Evolutionary conservation across 2,113 vertebrate genomes (phyloP), one percentile per base, ranked within the genome.

Genomic region (Collichthys lucidus): DNA sequence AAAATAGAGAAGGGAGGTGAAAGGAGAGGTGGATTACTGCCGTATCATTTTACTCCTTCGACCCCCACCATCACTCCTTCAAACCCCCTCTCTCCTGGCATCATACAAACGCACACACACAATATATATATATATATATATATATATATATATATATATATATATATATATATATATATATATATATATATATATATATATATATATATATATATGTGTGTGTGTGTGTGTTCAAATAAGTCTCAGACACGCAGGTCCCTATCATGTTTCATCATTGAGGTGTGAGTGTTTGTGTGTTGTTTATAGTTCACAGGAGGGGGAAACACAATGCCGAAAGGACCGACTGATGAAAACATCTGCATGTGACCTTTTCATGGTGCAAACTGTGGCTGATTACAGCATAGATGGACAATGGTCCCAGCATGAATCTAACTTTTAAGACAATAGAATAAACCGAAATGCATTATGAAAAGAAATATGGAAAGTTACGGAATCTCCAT

Each of bases 1-100:
- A 84, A 85, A 91, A 87, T 49, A 76, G 76, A 86, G 67, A 49
- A 86, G 80, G 82, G 73, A 89, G 88, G 87, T 89, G 83, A 92
- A 92, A 88, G 79, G 80, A 87, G 86, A 69, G 56, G 83, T 63
- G 46, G 81, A 90, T 86, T 86, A 79, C 63, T 31, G 62, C 12
- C 2, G 80, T 84, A 84, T 93, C 77, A 35, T 82, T 85, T 89
- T 86, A 77, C 86, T 85, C 47, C 80, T 85, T 75, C 15, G 20
- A 88, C 68, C 40, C 75, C 74, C 10, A 4, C 71, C 72, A 73
- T 76, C 70, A 77, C 59, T 69, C 62, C 79, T 80, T 83, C 14
- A 73, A 67, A 60, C 44, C 53, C 61, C 24, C 35, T 3, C 24
- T 44, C 47, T 61, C 56, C 26, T 64, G 19, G 4, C 2, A 22